phyloP scores from a whole-genome alignment of 2,113 vertebrate species.

The Morone saxatilis region DNA sequence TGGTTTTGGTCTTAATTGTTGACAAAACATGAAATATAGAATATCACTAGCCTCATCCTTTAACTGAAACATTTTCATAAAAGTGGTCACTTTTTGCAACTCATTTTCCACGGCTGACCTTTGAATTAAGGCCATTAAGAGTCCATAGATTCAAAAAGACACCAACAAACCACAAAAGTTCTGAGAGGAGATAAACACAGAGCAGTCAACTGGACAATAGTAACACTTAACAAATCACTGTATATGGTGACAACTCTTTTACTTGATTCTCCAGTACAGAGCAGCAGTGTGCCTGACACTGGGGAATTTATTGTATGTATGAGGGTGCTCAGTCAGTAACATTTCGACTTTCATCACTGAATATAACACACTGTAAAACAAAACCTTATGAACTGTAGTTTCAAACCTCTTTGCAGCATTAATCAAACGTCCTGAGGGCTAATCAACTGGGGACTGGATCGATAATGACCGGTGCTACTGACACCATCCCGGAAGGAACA shows the following conservation, averaged over 20 bases:
- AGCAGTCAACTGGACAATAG: conserved; percentile 47
- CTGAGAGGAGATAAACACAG: conserved; percentile 41
- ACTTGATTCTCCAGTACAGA: conserved; percentile 1
- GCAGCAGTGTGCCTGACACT: neutral
- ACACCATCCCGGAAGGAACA: conserved; percentile 62
- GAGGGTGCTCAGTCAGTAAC: conserved; percentile 12
- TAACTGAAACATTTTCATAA: conserved; percentile 1
- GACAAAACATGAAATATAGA: conserved; percentile 18
- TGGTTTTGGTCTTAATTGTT: conserved; percentile 8
- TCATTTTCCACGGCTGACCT: conserved; percentile 22
- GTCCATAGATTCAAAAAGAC: conserved; percentile 51
- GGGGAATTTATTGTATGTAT: neutral
- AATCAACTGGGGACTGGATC: conserved; percentile 59
- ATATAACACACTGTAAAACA: conserved; percentile 27
- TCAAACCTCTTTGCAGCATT: conserved; percentile 47
- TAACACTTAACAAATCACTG: conserved; percentile 49
- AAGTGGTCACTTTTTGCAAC: conserved; percentile 1
- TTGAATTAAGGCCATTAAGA: conserved; percentile 64
- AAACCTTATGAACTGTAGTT: conserved; percentile 21
- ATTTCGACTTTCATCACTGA: conserved; percentile 8
- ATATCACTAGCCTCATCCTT: neutral
- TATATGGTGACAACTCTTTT: conserved; percentile 7
- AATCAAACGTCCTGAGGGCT: conserved; percentile 73
- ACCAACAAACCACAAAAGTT: conserved; percentile 48
- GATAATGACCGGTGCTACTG: conserved; percentile 56